phyloP scores from a whole-genome alignment of 2,888 invertebrate species.

The Yponomeuta sedellus region DNA sequence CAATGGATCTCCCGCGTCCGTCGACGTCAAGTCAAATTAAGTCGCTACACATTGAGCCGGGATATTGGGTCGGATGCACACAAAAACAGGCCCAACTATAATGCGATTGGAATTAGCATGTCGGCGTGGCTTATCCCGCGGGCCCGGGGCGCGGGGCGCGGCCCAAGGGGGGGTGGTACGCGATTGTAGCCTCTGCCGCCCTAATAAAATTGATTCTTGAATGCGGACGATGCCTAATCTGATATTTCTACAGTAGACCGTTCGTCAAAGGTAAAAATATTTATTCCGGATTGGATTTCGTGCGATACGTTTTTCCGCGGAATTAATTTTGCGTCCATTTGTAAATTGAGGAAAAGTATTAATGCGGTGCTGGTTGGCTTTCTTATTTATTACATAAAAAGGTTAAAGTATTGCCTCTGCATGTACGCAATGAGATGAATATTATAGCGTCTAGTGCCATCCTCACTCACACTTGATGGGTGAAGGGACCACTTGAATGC shows the following conservation, averaged over 20 bases:
- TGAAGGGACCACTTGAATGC: no score
- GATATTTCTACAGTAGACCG: not conserved
- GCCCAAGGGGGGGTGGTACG: not conserved
- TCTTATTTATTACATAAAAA: no score
- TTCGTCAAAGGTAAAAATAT: not conserved
- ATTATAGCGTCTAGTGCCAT: no score
- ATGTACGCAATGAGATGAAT: no score
- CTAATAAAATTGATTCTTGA: slow-evolving; percentile 12
- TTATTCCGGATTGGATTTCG: not conserved
- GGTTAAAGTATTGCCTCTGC: no score
- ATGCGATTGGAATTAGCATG: slow-evolving; percentile 15
- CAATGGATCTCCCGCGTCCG: not conserved
- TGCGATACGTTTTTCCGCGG: not conserved
- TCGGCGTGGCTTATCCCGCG: not conserved
- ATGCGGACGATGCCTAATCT: slow-evolving; percentile 7
- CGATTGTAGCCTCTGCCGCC: not conserved
- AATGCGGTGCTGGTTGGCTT: no score
- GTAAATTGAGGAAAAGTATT: no score
- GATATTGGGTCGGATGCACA: slow-evolving; percentile 11
- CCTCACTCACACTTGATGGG: no score
- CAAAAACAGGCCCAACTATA: slow-evolving; percentile 14
- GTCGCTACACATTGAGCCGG: not conserved
- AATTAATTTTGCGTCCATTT: not conserved
- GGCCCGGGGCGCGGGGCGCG: not conserved
- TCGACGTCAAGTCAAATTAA: not conserved